Percentiles rank a stretch among this genome's conserved stretches.
phyloP scores from a whole-genome alignment of 2,113 vertebrate species.

The Phocoena phocoena region DNA sequence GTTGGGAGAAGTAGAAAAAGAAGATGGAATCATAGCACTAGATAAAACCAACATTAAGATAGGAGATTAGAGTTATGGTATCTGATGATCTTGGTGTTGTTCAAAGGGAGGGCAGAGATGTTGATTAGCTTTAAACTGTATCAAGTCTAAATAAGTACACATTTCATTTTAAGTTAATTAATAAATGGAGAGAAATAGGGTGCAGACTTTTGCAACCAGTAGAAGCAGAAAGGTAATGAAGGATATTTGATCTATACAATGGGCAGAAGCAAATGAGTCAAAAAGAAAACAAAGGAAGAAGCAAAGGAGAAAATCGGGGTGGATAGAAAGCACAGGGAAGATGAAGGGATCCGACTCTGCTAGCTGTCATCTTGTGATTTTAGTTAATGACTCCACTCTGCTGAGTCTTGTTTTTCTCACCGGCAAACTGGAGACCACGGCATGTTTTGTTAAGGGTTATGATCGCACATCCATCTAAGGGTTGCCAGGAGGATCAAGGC shows the following conservation, averaged over 20 bases:
- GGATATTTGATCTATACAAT: background rate
- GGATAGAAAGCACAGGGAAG: background rate
- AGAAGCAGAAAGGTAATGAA: background rate
- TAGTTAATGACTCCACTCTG: background rate
- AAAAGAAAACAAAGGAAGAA: background rate
- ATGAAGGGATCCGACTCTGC: background rate
- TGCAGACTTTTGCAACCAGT: background rate
- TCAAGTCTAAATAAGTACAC: background rate
- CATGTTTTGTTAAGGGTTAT: accelerated
- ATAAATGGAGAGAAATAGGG: background rate
- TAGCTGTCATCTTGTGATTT: background rate
- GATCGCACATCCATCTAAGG: accelerated
- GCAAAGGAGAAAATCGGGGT: background rate
- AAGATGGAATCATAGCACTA: background rate
- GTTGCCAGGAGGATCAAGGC: accelerated
- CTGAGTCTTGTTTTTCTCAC: background rate
- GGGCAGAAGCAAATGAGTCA: background rate
- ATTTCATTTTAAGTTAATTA: background rate
- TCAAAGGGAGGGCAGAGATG: background rate
- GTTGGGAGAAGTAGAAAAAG: background rate
- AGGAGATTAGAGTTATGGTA: background rate
- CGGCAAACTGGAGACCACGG: accelerated
- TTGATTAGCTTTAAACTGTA: background rate
- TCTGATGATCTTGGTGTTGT: background rate
- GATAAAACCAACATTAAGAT: background rate